Conservation (phyloP, 2,797 vertebrate species). For the Holocentrus rufus region DNA sequence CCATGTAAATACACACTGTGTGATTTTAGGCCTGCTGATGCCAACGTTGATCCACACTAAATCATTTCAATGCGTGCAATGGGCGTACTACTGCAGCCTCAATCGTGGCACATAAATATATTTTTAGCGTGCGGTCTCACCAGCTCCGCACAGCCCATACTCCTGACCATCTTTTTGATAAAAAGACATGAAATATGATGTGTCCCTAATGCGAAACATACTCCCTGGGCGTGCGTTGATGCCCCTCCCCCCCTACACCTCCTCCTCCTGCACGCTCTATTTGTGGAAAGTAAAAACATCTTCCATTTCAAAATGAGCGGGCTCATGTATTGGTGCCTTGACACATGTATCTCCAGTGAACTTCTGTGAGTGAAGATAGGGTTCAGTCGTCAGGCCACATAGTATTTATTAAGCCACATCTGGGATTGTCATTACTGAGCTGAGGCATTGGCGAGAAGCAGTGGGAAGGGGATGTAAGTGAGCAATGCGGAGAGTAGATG, state of each 20-base stretch:
- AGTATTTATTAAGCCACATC: constrained; percentile 79
- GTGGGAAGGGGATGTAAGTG: constrained; percentile 59
- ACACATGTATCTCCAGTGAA: constrained; percentile 66
- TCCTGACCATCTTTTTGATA: constrained; percentile 76
- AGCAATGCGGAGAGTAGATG: constrained; percentile 39
- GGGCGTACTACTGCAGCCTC: constrained; percentile 64
- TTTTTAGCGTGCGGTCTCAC: constrained; percentile 75
- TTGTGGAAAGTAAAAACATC: constrained; percentile 62
- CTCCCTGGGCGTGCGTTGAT: constrained; percentile 32
- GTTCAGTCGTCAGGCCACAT: constrained; percentile 70
- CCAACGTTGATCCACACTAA: constrained; percentile 64
- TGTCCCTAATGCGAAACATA: constrained; percentile 77
- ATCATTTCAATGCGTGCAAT: constrained; percentile 75
- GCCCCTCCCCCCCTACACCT: constrained; percentile 18
- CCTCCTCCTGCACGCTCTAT: constrained; percentile 40
- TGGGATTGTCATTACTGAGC: constrained; percentile 70
- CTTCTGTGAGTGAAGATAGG: constrained; percentile 59
- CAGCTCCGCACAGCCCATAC: constrained; percentile 49
- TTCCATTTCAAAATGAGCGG: constrained; percentile 49
- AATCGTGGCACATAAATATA: constrained; percentile 63
- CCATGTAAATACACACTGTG: constrained; percentile 53
- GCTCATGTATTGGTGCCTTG: constrained; percentile 58
- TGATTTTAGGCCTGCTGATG: constrained; percentile 52
- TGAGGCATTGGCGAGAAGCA: constrained; percentile 43
- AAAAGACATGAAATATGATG: constrained; percentile 79